phyloP scores from a whole-genome alignment of 2,113 vertebrate species.

The Phrynosoma platyrhinos region DNA sequence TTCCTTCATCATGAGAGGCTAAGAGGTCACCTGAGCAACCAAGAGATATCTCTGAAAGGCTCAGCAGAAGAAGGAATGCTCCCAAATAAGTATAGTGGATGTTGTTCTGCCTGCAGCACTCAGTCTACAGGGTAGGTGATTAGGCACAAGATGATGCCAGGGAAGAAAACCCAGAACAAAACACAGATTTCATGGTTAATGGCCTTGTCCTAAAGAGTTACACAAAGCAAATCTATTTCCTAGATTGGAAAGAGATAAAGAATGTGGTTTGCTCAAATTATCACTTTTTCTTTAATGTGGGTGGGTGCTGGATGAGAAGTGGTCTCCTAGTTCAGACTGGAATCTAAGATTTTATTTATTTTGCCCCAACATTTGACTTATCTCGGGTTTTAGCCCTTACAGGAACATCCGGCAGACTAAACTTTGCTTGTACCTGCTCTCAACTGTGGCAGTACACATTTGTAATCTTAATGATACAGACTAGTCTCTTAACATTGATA shows the following conservation, averaged over 20 bases:
- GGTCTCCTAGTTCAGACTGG: no score
- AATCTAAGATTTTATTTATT: no score
- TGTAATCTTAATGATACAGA: background rate
- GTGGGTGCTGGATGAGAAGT: no score
- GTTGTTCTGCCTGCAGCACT: background rate
- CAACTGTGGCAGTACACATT: background rate
- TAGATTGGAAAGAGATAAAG: no score
- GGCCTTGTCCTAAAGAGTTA: background rate
- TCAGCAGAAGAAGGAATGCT: background rate
- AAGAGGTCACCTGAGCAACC: conserved; percentile 8
- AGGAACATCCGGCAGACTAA: background rate
- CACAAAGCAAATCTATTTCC: background rate
- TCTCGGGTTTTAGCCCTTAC: background rate
- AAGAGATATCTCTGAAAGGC: conserved; percentile 5
- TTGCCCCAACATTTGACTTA: background rate
- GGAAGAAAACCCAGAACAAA: background rate
- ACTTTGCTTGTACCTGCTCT: background rate
- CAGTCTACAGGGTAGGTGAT: background rate
- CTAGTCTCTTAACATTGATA: background rate
- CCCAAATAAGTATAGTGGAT: no score
- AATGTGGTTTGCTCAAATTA: background rate
- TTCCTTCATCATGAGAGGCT: conserved; percentile 22
- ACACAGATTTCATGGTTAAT: background rate
- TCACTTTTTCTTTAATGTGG: background rate
- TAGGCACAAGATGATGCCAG: background rate